Base-by-base conservation (phyloP, 2,797 vertebrate genomes). In the Valencia hispanica region DNA sequence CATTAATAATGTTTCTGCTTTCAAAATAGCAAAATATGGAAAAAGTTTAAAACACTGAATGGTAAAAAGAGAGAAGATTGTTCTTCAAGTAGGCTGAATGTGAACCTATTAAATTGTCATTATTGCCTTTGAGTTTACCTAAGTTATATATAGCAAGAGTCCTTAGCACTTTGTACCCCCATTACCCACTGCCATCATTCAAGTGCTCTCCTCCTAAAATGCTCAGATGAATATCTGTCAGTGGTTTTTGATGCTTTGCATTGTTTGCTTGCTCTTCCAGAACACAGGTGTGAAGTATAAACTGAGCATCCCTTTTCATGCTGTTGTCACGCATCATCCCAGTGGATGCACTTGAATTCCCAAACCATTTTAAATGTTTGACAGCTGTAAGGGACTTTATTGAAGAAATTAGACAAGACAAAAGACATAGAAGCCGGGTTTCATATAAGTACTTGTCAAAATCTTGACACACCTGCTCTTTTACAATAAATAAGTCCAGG, bases 71-170 rank as follows among this genome's bases (percentile, higher is more conserved):
- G 22, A 51, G 45, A 36, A 34, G 9, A n/a, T 39, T 65, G 68
- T 68, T 71, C 71, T 81, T 53, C 77, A 73, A 14, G 50, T 70
- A 65, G 78, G 75, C 87, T 83, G 75, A 85, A 80, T 30, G 71
- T 65, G 27, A 65, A 74, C 89, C 92, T 85, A 92, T 94, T 93
- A 92, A 91, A 91, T 83, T 75, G 79, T 91, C 84, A 85, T 85
- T 84, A 79, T 79, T 83, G 70, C 70, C 78, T 76, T 79, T 79
- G 70, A 69, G 75, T 79, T 84, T 75, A 75, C 80, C 72, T 79
- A 69, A 86, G 82, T 83, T 69, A 85, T 78, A 88, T 83, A 78
- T 87, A 36, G 77, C 87, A 75, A 74, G 76, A 77, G 82, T 90
- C 84, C 72, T 71, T 50, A 72, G 79, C 85, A 65, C 73, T 85